phyloP scores from a whole-genome alignment of 1,140 invertebrate genomes.

The Phthorimaea operculella region DNA sequence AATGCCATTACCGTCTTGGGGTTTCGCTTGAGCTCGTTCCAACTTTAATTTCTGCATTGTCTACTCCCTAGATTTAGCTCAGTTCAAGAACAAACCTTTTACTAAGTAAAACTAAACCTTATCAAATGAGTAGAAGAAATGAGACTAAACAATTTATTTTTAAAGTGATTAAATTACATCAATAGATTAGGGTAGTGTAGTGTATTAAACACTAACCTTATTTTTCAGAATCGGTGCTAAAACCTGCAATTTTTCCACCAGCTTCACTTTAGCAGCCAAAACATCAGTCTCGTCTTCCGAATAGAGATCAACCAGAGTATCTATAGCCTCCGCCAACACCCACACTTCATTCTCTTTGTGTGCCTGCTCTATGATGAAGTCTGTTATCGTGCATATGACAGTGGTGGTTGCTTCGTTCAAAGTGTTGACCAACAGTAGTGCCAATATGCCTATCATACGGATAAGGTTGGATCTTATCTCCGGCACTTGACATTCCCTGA shows the following conservation, averaged over 20 bases:
- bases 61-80: no score
- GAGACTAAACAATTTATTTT: no score
- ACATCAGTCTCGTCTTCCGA: conserved; percentile 79
- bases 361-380: conserved; percentile 68
- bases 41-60: no score
- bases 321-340: conserved; percentile 79
- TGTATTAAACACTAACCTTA: conserved; percentile 67
- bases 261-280: conserved; percentile 71
- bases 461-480: conserved; percentile 76
- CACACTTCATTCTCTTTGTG: conserved; percentile 71
- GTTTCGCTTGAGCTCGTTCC: no score
- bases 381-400: conserved; percentile 52
- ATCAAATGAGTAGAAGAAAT: no score
- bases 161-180: no score
- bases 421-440: conserved; percentile 47
- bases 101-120: no score
- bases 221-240: conserved; percentile 73
- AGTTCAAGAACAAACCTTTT: no score
- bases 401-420: conserved; percentile 41
- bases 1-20: no score
- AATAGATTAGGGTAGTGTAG: no score
- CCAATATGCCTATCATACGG: conserved; percentile 75
- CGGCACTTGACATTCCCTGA: conserved; percentile 65
- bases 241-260: conserved; percentile 70
- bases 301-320: conserved; percentile 81